Percentiles rank a stretch among this genome's conserved stretches.
phyloP scores from a whole-genome alignment of 2,888 invertebrate species.

The Eubasilissa splendida region DNA sequence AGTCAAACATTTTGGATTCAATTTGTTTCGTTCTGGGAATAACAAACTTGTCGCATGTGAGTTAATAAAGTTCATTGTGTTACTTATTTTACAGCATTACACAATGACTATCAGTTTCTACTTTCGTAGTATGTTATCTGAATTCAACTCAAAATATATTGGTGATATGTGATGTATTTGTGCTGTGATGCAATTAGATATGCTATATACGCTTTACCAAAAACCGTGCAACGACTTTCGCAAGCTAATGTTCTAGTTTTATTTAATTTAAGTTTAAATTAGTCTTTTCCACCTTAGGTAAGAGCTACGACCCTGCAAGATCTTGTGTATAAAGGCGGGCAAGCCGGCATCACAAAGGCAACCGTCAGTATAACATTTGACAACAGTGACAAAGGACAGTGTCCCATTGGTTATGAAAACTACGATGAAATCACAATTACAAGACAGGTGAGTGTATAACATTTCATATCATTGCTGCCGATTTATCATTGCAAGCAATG shows the following conservation, averaged over 20 bases:
- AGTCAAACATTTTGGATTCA: conserved; percentile 97
- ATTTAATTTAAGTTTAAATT: background rate
- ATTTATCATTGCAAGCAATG: no score
- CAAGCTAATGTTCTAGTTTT: background rate
- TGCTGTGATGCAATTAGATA: background rate
- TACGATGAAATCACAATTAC: conserved; percentile 94
- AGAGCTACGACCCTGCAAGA: conserved; percentile 93
- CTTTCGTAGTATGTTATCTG: no score
- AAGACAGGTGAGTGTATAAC: conserved; percentile 77
- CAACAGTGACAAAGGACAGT: conserved; percentile 84
- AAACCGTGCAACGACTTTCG: no score
- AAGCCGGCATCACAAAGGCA: conserved; percentile 95
- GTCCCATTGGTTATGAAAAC: conserved; percentile 93
- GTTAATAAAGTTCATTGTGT: conserved; percentile 60
- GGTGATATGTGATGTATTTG: no score
- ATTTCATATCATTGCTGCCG: no score
- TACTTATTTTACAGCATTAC: no score
- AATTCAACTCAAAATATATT: no score
- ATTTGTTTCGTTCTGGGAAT: conserved; percentile 99
- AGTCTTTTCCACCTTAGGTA: conserved; percentile 75
- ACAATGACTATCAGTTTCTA: background rate
- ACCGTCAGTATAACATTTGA: conserved; percentile 97
- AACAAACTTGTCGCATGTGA: conserved; percentile 90
- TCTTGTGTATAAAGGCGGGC: conserved; percentile 97
- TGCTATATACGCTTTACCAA: background rate